These are phyloP conservation scores for Acanthoscelides obtectus DNA, from an alignment of 2,888 invertebrate genomes.

Conservation along the genomic window DNA sequence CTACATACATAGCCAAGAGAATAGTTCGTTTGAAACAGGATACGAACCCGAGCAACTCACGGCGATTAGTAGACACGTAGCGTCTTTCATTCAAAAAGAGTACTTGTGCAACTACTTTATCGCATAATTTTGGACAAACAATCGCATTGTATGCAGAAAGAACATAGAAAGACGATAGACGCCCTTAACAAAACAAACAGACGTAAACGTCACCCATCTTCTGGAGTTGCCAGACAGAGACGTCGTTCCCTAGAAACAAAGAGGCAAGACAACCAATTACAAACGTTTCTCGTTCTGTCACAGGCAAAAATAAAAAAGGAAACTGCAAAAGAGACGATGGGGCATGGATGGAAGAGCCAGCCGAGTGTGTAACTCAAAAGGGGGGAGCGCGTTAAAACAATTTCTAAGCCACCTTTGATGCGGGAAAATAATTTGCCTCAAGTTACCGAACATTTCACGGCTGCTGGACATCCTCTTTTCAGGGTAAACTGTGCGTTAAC, in stretches of 20 bases:
- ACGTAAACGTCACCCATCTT: neutral
- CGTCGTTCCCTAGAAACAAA: conserved; percentile 11
- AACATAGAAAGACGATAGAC: neutral
- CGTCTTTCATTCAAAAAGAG: no score
- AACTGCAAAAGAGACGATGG: conserved; percentile 4
- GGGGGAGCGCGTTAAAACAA: conserved; percentile 43
- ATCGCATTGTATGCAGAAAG: neutral
- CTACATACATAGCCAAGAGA: no score
- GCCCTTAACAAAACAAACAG: neutral
- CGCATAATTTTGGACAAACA: neutral
- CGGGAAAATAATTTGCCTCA: conserved; percentile 40
- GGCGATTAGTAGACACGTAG: no score
- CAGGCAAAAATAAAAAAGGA: conserved; percentile 14
- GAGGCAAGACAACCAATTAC: conserved; percentile 19
- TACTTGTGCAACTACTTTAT: no score
- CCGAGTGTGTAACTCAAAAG: conserved; percentile 13
- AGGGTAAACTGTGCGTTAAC: conserved; percentile 35
- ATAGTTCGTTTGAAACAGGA: no score
- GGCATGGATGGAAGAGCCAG: neutral
- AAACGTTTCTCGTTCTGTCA: conserved; percentile 16
- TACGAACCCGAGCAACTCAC: no score
- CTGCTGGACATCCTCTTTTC: conserved; percentile 36
- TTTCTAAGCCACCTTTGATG: conserved; percentile 30
- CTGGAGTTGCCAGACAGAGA: neutral
- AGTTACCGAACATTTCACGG: conserved; percentile 44